phyloP scores from a whole-genome alignment of 2,888 invertebrate genomes.

The Serrognathus titanus region DNA sequence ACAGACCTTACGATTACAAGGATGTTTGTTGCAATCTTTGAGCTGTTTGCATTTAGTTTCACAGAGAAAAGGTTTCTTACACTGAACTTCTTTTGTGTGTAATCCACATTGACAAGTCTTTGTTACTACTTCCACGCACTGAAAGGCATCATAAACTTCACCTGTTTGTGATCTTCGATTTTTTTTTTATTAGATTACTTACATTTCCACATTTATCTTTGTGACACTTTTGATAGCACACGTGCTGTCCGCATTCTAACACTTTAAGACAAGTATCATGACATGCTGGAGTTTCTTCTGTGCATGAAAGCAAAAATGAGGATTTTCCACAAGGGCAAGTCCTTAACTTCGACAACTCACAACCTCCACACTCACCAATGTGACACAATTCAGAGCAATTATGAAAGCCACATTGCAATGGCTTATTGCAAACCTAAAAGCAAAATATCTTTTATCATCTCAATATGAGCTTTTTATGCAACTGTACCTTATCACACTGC shows the following conservation, averaged over 20 bases:
- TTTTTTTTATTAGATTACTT: constrained; percentile 32
- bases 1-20: constrained; percentile 77
- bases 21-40: constrained; percentile 81
- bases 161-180: neutral
- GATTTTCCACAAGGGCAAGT: constrained; percentile 88
- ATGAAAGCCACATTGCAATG: constrained; percentile 74
- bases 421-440: constrained; percentile 60
- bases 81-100: constrained; percentile 77
- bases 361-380: constrained; percentile 62
- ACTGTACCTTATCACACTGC: constrained; percentile 67
- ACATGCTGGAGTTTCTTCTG: constrained; percentile 78
- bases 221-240: constrained; percentile 81
- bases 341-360: constrained; percentile 65
- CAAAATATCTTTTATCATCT: neutral
- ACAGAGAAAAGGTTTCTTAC: constrained; percentile 81
- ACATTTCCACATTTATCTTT: constrained; percentile 76
- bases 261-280: constrained; percentile 80
- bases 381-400: constrained; percentile 76
- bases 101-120: constrained; percentile 81
- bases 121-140: constrained; percentile 63
- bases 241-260: constrained; percentile 73
- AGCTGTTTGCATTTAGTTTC: constrained; percentile 83
- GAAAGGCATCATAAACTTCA: constrained; percentile 23
- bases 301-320: constrained; percentile 69
- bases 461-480: neutral